Percentiles rank a stretch among this genome's conserved stretches.
Evolutionary conservation across 2,113 vertebrate species (phyloP).

Genomic region (Dolichotis patagonum): DNA sequence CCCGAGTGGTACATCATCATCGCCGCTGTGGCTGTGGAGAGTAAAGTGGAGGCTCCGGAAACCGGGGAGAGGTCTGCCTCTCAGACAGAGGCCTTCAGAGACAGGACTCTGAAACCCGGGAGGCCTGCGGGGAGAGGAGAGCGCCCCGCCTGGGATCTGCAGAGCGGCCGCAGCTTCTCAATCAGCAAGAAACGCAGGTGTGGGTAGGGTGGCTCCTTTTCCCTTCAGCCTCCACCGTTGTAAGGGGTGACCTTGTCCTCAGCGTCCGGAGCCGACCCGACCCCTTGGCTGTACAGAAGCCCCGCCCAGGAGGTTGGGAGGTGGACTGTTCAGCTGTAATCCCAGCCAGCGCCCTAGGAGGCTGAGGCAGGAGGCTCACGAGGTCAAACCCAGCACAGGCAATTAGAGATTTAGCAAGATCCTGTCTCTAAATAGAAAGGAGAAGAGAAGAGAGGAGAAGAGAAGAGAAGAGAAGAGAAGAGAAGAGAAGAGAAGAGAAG

Average conservation of each 20-base stretch:
- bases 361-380: background rate
- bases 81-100: no score
- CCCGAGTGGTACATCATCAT: background rate
- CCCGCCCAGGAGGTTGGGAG: background rate
- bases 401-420: background rate
- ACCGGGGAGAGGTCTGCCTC: no score
- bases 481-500: background rate
- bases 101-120: no score
- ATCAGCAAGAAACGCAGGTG: background rate
- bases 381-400: background rate
- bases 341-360: background rate
- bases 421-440: background rate
- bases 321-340: background rate
- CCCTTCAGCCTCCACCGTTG: background rate
- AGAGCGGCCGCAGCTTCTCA: background rate
- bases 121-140: no score
- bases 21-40: no score
- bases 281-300: background rate
- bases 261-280: no score
- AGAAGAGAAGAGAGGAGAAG: no score
- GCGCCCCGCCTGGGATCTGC: background rate
- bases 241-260: background rate
- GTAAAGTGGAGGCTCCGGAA: no score
- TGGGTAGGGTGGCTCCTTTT: background rate
- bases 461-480: background rate